phyloP scores from a whole-genome alignment of 2,797 vertebrate genomes.

The Ctenochaetus hawaiiensis region DNA sequence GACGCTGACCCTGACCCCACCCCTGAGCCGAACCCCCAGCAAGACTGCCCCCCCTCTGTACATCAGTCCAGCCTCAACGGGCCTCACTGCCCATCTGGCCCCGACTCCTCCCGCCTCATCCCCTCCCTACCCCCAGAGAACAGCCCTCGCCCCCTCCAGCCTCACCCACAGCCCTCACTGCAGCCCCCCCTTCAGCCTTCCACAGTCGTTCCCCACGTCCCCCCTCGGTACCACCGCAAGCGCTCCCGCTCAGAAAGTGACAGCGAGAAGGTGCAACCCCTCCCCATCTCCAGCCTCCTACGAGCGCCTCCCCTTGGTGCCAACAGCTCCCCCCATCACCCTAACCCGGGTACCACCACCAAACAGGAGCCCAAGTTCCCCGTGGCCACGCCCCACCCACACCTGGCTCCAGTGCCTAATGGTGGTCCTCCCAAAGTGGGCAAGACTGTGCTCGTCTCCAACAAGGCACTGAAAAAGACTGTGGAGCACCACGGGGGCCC shows the following conservation, averaged over 20 bases:
- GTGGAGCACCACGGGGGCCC: constrained; percentile 91
- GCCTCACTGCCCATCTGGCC: constrained; percentile 84
- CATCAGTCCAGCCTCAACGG: constrained; percentile 89
- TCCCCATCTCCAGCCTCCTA: constrained; percentile 95
- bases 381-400: constrained; percentile 78
- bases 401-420: constrained; percentile 92
- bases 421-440: constrained; percentile 94
- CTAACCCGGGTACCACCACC: constrained; percentile 86
- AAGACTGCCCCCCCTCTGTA: constrained; percentile 66
- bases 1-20: constrained; percentile 87
- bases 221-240: constrained; percentile 92
- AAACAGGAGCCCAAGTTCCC: constrained; percentile 92
- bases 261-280: constrained; percentile 96
- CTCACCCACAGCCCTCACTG: constrained; percentile 85
- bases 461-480: constrained; percentile 94
- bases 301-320: constrained; percentile 88
- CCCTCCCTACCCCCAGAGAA: constrained; percentile 71
- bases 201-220: constrained; percentile 87
- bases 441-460: constrained; percentile 92
- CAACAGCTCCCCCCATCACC: constrained; percentile 84
- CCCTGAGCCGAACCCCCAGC: constrained; percentile 57
- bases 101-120: constrained; percentile 71
- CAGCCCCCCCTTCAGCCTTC: constrained; percentile 83
- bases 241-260: constrained; percentile 97
- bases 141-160: constrained; percentile 84